Conservation (phyloP, 2,113 vertebrate genomes). For the Protomyctophum bolini region DNA sequence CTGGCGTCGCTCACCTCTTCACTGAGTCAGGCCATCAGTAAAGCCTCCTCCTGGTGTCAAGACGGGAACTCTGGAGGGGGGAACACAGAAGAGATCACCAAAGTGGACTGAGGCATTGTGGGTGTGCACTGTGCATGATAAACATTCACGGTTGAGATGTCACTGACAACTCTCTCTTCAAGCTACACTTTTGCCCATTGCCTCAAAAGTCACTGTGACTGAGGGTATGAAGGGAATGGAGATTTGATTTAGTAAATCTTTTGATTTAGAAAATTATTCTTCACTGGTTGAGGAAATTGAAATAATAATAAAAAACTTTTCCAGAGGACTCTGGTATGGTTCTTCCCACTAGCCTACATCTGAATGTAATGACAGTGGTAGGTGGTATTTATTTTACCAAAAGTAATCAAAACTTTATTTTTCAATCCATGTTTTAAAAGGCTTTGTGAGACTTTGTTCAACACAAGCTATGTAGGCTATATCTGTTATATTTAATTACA, state of each 20-base stretch:
- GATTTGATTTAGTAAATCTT: slow-evolving; percentile 4
- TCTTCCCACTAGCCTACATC: slow-evolving; percentile 7
- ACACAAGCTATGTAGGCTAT: no score
- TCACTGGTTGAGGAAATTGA: background rate
- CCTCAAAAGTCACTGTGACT: background rate
- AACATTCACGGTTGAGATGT: background rate
- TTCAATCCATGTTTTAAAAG: background rate
- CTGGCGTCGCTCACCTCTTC: slow-evolving; percentile 73
- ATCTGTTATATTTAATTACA: no score
- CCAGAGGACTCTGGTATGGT: background rate
- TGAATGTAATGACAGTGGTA: slow-evolving; percentile 25
- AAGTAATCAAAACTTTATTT: background rate
- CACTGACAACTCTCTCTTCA: background rate
- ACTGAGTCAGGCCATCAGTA: slow-evolving; percentile 65
- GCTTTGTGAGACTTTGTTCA: background rate
- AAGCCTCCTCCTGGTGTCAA: slow-evolving; percentile 44
- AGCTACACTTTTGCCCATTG: background rate
- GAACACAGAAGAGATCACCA: slow-evolving; percentile 11
- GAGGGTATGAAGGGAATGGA: no score
- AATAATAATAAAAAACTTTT: background rate
- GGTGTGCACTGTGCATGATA: no score
- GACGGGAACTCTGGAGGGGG: slow-evolving; percentile 19
- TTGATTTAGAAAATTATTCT: background rate
- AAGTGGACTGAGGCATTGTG: slow-evolving; percentile 13
- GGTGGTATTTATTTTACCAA: background rate